phyloP scores from a whole-genome alignment of 1,140 invertebrate species.

The Planococcus citri region DNA sequence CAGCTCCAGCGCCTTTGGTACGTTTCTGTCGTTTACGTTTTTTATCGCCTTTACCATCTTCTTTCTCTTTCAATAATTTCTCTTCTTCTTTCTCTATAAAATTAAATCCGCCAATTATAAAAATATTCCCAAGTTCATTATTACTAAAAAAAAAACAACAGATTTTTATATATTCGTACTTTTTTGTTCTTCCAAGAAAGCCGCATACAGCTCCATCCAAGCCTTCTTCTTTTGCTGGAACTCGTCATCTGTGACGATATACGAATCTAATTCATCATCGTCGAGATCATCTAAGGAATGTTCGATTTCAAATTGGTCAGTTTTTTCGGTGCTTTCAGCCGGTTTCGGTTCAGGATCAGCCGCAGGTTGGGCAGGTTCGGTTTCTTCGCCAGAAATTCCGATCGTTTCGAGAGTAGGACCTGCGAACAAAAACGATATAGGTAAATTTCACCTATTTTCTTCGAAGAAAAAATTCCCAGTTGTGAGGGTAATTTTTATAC shows the following conservation, averaged over 20 bases:
- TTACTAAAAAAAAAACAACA: too few relatives aligned
- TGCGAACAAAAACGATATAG: slow-evolving; percentile 25
- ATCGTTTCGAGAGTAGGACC: slow-evolving; percentile 37
- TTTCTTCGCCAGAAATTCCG: slow-evolving; percentile 30
- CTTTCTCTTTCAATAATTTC: not conserved
- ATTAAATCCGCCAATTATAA: not conserved
- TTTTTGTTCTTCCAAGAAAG: slow-evolving; percentile 70
- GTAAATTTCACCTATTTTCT: not conserved
- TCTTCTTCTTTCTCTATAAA: slow-evolving; percentile 6
- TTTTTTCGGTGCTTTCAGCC: not conserved
- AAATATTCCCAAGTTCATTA: too few relatives aligned
- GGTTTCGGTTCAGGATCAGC: not conserved
- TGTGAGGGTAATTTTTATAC: too few relatives aligned
- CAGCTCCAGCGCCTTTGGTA: not conserved
- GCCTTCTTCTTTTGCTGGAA: slow-evolving; percentile 59
- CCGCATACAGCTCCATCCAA: slow-evolving; percentile 74
- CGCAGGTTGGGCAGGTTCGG: slow-evolving; percentile 1
- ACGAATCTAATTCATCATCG: slow-evolving; percentile 73
- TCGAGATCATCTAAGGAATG: slow-evolving; percentile 51
- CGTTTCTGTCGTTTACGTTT: not conserved
- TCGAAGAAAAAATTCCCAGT: not conserved
- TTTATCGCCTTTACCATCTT: not conserved
- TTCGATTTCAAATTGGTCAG: not conserved
- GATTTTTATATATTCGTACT: slow-evolving; percentile 45
- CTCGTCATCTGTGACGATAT: slow-evolving; percentile 74